Evolutionary conservation across 2,797 vertebrate species (phyloP).

Genomic region (Neostethus bicornis): DNA sequence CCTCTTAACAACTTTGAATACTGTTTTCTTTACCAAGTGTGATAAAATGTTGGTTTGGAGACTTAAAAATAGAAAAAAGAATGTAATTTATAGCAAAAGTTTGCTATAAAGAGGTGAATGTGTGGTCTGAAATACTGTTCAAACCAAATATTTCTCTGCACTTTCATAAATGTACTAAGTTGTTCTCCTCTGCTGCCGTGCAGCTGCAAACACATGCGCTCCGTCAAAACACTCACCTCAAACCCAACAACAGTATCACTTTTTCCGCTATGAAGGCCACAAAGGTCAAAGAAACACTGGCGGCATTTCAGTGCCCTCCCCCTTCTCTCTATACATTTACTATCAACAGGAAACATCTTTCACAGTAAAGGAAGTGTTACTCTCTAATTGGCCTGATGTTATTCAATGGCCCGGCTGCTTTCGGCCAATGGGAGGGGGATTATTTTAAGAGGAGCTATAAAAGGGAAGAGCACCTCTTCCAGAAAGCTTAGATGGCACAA

Average conservation of each 20-base stretch:
- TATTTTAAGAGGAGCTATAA: constrained; percentile 96
- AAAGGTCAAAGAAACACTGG: constrained; percentile 80
- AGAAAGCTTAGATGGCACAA: constrained; percentile 64
- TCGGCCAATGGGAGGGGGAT: constrained; percentile 85
- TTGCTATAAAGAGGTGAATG: too few species aligned
- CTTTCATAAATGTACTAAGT: constrained; percentile 13
- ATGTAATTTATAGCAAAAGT: too few species aligned
- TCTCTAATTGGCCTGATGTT: constrained; percentile 86
- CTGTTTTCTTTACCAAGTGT: too few species aligned
- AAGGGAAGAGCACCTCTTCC: constrained; percentile 68
- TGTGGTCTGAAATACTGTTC: constrained; percentile 1
- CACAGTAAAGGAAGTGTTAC: constrained; percentile 88
- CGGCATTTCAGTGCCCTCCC: constrained; percentile 61
- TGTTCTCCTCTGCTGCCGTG: constrained; percentile 21
- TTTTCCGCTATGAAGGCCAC: constrained; percentile 73
- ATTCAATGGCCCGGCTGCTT: constrained; percentile 79
- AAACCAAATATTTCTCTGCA: neutral
- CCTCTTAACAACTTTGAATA: neutral
- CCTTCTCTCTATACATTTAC: constrained; percentile 59
- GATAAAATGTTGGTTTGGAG: too few species aligned
- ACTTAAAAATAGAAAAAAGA: too few species aligned
- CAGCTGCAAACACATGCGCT: constrained; percentile 40
- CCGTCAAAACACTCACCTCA: constrained; percentile 66
- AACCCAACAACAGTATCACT: constrained; percentile 66
- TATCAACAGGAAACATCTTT: constrained; percentile 99